These are phyloP conservation scores for Euzetes globulus DNA, from an alignment of 2,888 invertebrate species.

Conservation along the genomic window DNA sequence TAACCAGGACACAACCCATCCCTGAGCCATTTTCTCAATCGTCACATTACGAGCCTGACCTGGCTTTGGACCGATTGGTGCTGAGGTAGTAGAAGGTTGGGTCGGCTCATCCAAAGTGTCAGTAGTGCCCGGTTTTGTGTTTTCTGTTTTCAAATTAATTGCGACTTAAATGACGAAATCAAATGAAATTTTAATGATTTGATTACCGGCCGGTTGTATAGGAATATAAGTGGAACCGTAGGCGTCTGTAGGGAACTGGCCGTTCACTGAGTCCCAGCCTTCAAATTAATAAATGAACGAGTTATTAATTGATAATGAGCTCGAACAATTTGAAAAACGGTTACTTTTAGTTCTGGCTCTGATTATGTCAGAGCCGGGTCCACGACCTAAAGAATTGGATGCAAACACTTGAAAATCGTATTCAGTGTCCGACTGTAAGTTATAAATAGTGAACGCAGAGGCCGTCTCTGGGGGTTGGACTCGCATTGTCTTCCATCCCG, in stretches of 20 bases:
- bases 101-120: constrained; percentile 23
- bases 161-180: neutral
- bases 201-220: constrained; percentile 63
- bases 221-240: constrained; percentile 63
- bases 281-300: neutral
- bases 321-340: constrained; percentile 43
- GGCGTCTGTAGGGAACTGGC: constrained; percentile 65
- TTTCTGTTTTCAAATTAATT: constrained; percentile 7
- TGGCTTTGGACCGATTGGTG: constrained; percentile 73
- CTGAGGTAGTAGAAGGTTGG: constrained; percentile 4
- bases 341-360: constrained; percentile 81
- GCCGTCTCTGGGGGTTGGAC: constrained; percentile 77
- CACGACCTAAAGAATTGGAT: constrained; percentile 86
- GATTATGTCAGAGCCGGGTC: constrained; percentile 89
- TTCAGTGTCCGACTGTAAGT: constrained; percentile 76
- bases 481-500: constrained; percentile 86
- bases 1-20: constrained; percentile 81
- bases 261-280: constrained; percentile 58
- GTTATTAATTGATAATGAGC: neutral
- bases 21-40: constrained; percentile 78
- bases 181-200: neutral
- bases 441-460: constrained; percentile 85
- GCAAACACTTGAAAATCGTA: constrained; percentile 96
- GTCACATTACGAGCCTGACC: constrained; percentile 83
- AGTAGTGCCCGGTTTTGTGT: constrained; percentile 1